phyloP scores from a whole-genome alignment of 2,888 invertebrate species.

The Orchesellides sinensis region DNA sequence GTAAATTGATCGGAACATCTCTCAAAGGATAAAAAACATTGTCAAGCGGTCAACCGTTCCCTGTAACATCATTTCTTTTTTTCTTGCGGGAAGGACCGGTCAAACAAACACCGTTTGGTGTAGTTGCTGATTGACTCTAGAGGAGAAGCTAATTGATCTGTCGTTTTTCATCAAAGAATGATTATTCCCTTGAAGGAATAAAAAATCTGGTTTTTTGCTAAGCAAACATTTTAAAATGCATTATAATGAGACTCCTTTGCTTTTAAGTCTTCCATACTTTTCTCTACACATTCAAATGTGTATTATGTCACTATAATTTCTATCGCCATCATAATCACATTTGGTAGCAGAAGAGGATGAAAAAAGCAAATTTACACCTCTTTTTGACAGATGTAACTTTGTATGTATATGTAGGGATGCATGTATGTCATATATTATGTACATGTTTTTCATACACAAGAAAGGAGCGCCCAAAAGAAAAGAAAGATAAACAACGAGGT shows the following conservation, averaged over 20 bases:
- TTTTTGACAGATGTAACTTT: background rate
- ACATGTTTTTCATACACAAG: background rate
- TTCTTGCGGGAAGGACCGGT: background rate
- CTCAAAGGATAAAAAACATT: background rate
- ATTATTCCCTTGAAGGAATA: background rate
- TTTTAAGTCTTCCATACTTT: too few relatives aligned
- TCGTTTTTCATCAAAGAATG: background rate
- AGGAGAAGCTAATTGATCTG: conserved; percentile 3
- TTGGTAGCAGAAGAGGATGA: too few relatives aligned
- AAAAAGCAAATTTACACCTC: background rate
- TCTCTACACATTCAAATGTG: too few relatives aligned
- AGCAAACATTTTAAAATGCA: too few relatives aligned
- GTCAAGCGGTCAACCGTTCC: background rate
- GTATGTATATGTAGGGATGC: background rate
- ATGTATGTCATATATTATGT: too few relatives aligned
- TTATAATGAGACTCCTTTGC: too few relatives aligned
- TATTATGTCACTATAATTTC: too few relatives aligned
- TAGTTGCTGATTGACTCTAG: background rate
- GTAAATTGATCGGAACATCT: background rate
- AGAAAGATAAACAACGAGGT: background rate
- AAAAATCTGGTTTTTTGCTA: background rate
- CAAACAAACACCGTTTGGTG: background rate
- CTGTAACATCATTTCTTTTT: background rate
- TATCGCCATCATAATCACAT: too few relatives aligned
- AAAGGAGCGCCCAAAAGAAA: background rate